Percentiles rank a stretch among this genome's conserved stretches.
Conservation (phyloP, 2,888 invertebrate genomes). For the Callyntrura guangdongensis region DNA sequence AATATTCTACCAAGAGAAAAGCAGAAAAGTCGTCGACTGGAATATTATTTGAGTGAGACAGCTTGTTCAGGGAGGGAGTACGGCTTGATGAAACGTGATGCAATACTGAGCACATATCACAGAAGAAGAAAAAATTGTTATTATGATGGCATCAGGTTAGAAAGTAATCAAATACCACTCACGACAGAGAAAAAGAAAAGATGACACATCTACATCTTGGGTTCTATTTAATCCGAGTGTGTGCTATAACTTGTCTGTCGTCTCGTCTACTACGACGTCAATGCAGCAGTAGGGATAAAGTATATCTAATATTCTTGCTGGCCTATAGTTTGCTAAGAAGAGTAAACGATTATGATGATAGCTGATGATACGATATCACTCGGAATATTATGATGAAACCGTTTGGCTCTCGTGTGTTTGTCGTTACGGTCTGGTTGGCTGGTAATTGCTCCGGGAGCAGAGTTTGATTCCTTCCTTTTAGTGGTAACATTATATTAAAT, state of each 20-base stretch:
- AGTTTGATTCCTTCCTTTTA: background rate
- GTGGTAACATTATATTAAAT: background rate
- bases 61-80: constrained; percentile 27
- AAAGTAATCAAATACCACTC: constrained; percentile 60
- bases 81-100: constrained; percentile 32
- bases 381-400: constrained; percentile 12
- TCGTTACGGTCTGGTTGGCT: background rate
- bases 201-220: constrained; percentile 51
- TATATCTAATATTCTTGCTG: too few species aligned
- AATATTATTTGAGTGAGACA: constrained; percentile 41
- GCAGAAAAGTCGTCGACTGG: background rate
- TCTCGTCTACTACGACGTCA: background rate
- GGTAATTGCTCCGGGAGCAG: background rate
- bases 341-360: constrained; percentile 4
- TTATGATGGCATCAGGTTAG: constrained; percentile 52
- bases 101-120: constrained; percentile 22
- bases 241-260: background rate
- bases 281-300: too few species aligned
- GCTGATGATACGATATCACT: constrained; percentile 14
- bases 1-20: background rate
- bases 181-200: constrained; percentile 24
- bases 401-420: background rate
- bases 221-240: constrained; percentile 39
- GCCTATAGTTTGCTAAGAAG: background rate
- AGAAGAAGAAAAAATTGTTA: background rate